Evolutionary conservation across 1,140 invertebrate genomes (phyloP).

Genomic region (Mesaphorura yosii): DNA sequence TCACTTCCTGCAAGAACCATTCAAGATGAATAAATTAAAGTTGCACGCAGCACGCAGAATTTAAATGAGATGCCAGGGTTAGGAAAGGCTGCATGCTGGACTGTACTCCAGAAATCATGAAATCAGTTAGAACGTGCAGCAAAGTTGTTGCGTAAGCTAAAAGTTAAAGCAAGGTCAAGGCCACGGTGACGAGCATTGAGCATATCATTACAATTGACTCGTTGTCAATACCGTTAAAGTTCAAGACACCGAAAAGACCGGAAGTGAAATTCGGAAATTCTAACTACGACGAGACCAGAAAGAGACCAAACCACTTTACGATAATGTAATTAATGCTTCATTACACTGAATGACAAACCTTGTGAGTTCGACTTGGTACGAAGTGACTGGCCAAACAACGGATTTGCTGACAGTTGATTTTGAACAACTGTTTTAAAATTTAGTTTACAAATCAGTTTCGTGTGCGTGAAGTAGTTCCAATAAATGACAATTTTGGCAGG

Average conservation of each 20-base stretch:
- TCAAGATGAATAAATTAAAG: too few species aligned
- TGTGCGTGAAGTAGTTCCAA: neutral
- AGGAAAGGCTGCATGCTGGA: neutral
- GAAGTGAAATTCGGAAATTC: neutral
- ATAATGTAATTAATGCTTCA: neutral
- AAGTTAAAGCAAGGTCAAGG: too few species aligned
- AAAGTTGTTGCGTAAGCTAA: too few species aligned
- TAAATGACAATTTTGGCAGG: neutral
- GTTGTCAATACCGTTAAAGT: too few species aligned
- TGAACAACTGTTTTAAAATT: slow-evolving; percentile 23
- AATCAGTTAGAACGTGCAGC: too few species aligned
- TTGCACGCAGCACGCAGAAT: neutral
- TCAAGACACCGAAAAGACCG: too few species aligned
- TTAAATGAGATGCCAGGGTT: neutral
- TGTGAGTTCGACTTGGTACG: slow-evolving; percentile 22
- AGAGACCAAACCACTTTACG: neutral
- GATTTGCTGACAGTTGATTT: slow-evolving; percentile 29
- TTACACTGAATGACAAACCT: too few species aligned
- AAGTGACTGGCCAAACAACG: slow-evolving; percentile 31
- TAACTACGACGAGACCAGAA: neutral
- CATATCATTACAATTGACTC: too few species aligned
- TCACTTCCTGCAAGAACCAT: slow-evolving; percentile 50
- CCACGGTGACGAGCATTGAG: too few species aligned
- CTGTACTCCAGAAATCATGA: too few species aligned
- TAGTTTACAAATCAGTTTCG: neutral